phyloP scores from a whole-genome alignment of 2,113 vertebrate genomes.

The Xiphophorus couchianus region DNA sequence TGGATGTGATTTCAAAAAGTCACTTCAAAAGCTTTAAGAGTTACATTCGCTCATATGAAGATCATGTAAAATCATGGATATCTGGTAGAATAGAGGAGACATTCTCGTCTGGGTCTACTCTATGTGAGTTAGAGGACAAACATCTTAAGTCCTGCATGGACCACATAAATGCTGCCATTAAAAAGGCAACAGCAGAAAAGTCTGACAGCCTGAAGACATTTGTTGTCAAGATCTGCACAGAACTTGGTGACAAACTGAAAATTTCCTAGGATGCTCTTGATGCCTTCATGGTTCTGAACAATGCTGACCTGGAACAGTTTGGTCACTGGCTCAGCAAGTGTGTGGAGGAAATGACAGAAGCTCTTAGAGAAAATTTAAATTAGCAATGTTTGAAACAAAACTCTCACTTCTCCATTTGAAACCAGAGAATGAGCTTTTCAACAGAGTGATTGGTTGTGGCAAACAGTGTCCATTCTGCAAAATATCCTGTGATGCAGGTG shows the following conservation, averaged over 20 bases:
- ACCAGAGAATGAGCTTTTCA: constrained; percentile 68
- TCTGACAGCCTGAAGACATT: constrained; percentile 43
- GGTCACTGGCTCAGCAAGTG: constrained; percentile 30
- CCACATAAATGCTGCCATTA: constrained; percentile 46
- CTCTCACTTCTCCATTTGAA: constrained; percentile 33
- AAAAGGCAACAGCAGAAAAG: constrained; percentile 11
- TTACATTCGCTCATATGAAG: constrained; percentile 31
- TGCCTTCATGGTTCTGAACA: constrained; percentile 60
- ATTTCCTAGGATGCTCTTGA: constrained; percentile 61
- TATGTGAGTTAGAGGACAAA: constrained; percentile 22
- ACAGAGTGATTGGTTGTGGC: constrained; percentile 75
- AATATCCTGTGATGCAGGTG: constrained; percentile 74
- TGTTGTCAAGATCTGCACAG: constrained; percentile 41
- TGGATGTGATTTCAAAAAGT: constrained; percentile 33
- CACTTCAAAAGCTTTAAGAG: not conserved
- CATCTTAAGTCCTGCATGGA: constrained; percentile 28
- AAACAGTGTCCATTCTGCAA: constrained; percentile 77
- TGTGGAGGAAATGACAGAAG: constrained; percentile 43
- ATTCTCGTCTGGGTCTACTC: constrained; percentile 12
- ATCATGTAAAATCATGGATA: constrained; percentile 53
- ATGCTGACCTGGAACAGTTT: constrained; percentile 49
- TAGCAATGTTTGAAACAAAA: not conserved
- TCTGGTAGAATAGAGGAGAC: not conserved
- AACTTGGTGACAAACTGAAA: constrained; percentile 54
- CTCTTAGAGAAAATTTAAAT: constrained; percentile 12